Base-by-base conservation (phyloP, 2,888 invertebrate species). In the Balanococcus diminutus region DNA sequence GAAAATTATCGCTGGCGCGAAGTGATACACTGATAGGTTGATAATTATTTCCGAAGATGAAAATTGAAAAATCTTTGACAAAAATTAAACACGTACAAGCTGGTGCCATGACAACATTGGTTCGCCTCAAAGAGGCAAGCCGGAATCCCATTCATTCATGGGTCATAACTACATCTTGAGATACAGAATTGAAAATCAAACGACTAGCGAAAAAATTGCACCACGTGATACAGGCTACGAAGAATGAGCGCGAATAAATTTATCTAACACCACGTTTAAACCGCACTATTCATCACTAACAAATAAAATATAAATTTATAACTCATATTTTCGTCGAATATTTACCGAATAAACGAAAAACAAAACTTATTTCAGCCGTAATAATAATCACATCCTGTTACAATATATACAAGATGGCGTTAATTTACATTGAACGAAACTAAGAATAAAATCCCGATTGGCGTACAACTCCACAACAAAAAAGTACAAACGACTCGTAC, bases 71-170 rank as follows among this genome's bases (percentile, higher is more conserved):
- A 81, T 86, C 79, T 75, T 85, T 72, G 16, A 75, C 75, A 85
- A 86, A 81, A 86, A 81, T 86, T 61, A 81, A 19, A 82, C 72
- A 82, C 86, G 82, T 86, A 86, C 81, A 86, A 82, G 61, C 86
- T 86, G 86, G 86, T 86, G 86, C 86, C 86, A 86, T 86, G 86
- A 86, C 86, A 86, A 86, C 86, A 86, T 86, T 86, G 86, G 82
- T 72, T 82, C 67, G 86, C 86, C 86, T 86, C 86, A 86, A 82
- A 82, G 86, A 86, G 86, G 86, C 86, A 86, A 82, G 82, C 86
- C 72, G 82, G 67, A 82, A 82, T 86, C 86, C 86, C 86, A 86
- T 86, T 86, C 86, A 86, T 86, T 86, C 86, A 86, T 86, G 86
- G 86, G 81, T 82, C 51, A 86, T 81, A 61, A 82, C 56, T 67